Evolutionary conservation across 1,140 invertebrate genomes (phyloP).

Genomic region (Bombyx mandarina): DNA sequence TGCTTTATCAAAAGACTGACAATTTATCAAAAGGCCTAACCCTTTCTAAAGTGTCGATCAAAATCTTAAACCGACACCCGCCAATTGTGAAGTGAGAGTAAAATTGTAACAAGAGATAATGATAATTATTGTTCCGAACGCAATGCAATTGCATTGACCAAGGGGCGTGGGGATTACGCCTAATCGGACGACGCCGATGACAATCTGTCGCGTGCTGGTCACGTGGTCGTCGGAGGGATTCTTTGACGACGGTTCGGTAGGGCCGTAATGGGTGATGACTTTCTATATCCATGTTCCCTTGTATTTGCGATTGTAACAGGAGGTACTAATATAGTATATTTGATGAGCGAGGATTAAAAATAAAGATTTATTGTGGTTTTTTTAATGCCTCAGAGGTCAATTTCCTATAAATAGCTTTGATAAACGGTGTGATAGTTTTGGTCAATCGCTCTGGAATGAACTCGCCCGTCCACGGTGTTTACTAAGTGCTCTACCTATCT

Average conservation of each 20-base stretch:
- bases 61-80: constrained; percentile 24
- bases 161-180: constrained; percentile 51
- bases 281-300: neutral
- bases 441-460: no score
- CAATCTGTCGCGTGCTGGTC: constrained; percentile 45
- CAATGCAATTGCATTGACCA: constrained; percentile 44
- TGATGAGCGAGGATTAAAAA: no score
- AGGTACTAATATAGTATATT: no score
- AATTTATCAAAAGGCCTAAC: constrained; percentile 9
- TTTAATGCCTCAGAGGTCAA: no score
- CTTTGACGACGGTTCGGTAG: no score
- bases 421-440: no score
- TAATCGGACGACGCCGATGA: constrained; percentile 60
- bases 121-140: constrained; percentile 38
- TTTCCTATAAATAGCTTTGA: no score
- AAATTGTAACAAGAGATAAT: constrained; percentile 53
- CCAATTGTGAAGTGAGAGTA: constrained; percentile 24
- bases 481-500: no score
- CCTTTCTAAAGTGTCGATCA: constrained; percentile 28
- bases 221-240: constrained; percentile 19
- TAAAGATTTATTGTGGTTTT: no score
- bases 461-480: no score
- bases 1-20: no score
- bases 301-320: neutral
- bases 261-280: no score